A percentile compares a stretch with the other conserved stretches of the same genome.
phyloP scores from a whole-genome alignment of 2,113 vertebrate species.

The Arenaria interpres region DNA sequence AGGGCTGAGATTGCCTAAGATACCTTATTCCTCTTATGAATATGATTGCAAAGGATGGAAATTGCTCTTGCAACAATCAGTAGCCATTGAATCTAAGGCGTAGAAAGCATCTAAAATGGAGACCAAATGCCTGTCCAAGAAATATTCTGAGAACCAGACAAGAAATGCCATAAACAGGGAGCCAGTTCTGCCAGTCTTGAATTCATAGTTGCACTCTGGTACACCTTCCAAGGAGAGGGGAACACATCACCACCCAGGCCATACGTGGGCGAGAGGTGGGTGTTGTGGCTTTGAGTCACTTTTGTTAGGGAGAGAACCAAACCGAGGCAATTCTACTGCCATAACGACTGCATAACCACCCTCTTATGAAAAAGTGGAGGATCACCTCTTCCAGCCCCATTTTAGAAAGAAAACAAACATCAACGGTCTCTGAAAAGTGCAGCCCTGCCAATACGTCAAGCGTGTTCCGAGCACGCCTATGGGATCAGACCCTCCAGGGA shows the following conservation, averaged over 20 bases:
- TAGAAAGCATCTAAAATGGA: neutral
- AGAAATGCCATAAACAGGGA: neutral
- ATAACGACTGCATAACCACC: neutral
- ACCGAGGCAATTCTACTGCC: no score
- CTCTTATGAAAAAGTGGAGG: neutral
- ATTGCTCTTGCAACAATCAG: neutral
- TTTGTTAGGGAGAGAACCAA: neutral
- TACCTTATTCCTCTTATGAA: fast-evolving
- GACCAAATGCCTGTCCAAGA: neutral
- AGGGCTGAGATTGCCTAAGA: neutral
- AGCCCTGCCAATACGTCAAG: neutral
- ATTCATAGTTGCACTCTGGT: neutral
- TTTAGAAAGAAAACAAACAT: neutral
- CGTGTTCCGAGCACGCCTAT: neutral
- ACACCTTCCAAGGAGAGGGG: neutral
- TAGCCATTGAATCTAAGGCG: neutral
- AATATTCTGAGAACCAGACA: neutral
- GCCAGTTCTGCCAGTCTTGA: neutral
- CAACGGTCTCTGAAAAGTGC: fast-evolving
- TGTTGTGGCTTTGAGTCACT: neutral
- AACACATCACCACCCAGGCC: neutral
- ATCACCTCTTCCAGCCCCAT: neutral
- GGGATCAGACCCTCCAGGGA: neutral
- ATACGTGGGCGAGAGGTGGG: fast-evolving
- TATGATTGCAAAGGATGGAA: neutral